Evolutionary conservation across 2,113 vertebrate species (phyloP).

Genomic region (Anarhynchus alexandrinus): DNA sequence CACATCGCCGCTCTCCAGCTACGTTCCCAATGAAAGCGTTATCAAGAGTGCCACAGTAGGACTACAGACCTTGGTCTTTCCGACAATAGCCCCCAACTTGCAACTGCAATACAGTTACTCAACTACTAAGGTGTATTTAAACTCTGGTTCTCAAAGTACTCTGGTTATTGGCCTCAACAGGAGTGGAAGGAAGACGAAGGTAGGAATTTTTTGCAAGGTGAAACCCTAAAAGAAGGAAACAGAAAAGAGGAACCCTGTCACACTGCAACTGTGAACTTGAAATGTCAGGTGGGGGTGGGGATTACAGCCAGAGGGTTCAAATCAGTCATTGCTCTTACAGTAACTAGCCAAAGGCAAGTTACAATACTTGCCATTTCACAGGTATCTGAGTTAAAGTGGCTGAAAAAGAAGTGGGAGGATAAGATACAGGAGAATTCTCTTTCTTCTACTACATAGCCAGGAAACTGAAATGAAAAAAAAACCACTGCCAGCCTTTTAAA

Average conservation of each 20-base stretch:
- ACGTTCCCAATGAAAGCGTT: not conserved
- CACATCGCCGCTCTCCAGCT: not conserved
- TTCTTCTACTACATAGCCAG: not conserved
- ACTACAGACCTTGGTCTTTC: not conserved
- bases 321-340: not conserved
- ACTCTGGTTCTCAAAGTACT: not conserved
- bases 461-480: not conserved
- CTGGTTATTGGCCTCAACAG: not conserved
- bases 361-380: not conserved
- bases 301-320: not conserved
- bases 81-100: not conserved
- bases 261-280: not conserved
- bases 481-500: conserved; percentile 36
- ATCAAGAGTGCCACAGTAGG: not conserved
- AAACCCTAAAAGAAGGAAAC: not conserved
- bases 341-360: not conserved
- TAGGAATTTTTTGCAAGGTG: not conserved
- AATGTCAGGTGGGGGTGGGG: not conserved
- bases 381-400: not conserved
- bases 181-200: not conserved
- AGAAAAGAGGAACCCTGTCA: not conserved
- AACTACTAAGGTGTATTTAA: not conserved
- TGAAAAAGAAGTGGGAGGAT: not conserved
- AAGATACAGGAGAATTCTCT: not conserved
- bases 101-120: not conserved